Conservation (phyloP, 2,888 invertebrate genomes). For the Oligia latruncula region DNA sequence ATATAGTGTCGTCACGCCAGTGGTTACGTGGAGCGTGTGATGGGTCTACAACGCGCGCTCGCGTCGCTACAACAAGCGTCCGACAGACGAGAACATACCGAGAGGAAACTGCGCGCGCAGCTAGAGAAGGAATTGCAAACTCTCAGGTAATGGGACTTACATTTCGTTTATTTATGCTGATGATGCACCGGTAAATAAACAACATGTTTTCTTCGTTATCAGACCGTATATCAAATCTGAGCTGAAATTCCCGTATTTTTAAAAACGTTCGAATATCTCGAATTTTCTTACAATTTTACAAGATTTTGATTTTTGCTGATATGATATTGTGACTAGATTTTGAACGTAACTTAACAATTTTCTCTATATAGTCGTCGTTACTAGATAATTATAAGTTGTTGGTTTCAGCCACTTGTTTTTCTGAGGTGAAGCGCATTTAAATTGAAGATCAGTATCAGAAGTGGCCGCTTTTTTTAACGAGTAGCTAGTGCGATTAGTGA, state of each 20-base stretch:
- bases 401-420: neutral
- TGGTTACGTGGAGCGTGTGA: slow-evolving; percentile 95
- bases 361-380: neutral
- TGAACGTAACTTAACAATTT: neutral
- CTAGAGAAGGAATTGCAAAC: slow-evolving; percentile 95
- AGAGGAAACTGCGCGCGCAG: slow-evolving; percentile 95
- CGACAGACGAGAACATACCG: slow-evolving; percentile 96
- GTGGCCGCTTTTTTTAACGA: neutral
- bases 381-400: neutral
- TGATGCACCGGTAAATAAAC: neutral
- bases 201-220: neutral
- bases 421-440: neutral
- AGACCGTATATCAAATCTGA: neutral
- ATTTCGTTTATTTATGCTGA: neutral
- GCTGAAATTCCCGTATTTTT: neutral
- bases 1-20: slow-evolving; percentile 94
- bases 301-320: neutral
- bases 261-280: neutral
- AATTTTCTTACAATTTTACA: neutral
- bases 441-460: neutral
- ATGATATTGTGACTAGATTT: neutral
- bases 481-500: neutral
- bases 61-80: slow-evolving; percentile 95
- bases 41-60: slow-evolving; percentile 95
- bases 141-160: slow-evolving; percentile 84